phyloP scores from a whole-genome alignment of 53 echinoderm and acorn worm genomes.

The Paracentrotus lividus region DNA sequence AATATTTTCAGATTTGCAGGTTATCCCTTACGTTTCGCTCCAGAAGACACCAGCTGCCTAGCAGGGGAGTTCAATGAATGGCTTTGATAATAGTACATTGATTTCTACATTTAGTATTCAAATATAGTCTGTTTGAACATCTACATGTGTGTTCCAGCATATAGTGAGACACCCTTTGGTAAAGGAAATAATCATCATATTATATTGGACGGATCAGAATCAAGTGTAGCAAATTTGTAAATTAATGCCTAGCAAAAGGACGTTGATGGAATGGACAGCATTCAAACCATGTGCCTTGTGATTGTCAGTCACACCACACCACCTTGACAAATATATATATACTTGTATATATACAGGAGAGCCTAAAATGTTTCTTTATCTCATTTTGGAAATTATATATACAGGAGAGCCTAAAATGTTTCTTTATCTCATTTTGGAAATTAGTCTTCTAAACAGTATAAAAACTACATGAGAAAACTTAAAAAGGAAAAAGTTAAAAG shows the following conservation, averaged over 20 bases:
- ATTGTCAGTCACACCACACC: no score
- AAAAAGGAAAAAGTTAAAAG: no score
- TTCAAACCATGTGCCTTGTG: no score
- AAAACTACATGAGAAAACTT: no score
- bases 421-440: no score
- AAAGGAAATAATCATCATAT: no score
- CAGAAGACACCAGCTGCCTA: conserved; percentile 9
- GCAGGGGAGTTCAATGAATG: conserved; percentile 33
- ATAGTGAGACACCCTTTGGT: neutral
- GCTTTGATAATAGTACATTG: neutral
- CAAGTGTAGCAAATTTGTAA: no score
- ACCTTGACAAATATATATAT: neutral
- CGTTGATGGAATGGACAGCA: no score
- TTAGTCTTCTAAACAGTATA: no score
- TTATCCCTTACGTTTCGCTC: neutral
- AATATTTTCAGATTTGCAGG: neutral
- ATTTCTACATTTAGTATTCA: conserved; percentile 5
- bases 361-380: neutral
- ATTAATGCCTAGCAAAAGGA: no score
- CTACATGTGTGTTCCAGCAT: neutral
- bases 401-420: no score
- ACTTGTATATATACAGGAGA: neutral
- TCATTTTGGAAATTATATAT: neutral
- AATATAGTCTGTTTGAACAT: neutral
- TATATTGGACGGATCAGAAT: no score